Conservation (phyloP, 2,113 vertebrate species). For the Neodon shergylaensis region DNA sequence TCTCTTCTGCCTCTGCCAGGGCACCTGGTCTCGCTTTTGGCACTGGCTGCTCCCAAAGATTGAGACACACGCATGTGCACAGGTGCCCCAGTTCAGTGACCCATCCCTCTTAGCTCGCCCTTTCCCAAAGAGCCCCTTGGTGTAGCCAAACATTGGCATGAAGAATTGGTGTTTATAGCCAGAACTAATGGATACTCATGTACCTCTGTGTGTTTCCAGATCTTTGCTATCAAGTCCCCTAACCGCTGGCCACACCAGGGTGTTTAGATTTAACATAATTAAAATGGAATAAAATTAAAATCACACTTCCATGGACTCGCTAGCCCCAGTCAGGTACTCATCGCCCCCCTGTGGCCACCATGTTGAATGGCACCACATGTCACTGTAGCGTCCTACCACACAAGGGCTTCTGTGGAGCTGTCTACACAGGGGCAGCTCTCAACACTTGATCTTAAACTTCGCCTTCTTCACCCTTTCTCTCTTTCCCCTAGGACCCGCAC, state of each 20-base stretch:
- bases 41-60: not conserved
- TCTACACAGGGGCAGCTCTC: accelerated
- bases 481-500: accelerated
- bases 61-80: not conserved
- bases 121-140: not conserved
- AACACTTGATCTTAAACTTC: too few relatives aligned
- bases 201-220: not conserved
- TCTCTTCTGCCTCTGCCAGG: not conserved
- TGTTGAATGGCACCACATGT: not conserved
- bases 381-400: not conserved
- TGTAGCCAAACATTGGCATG: not conserved
- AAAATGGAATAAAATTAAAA: not conserved
- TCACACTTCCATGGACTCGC: not conserved
- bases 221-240: not conserved
- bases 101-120: not conserved
- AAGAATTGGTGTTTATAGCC: too few relatives aligned
- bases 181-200: not conserved
- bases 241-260: not conserved
- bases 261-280: not conserved
- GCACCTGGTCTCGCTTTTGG: not conserved
- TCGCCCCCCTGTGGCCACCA: not conserved
- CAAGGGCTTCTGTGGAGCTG: accelerated
- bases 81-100: not conserved
- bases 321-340: not conserved
- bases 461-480: not conserved